Evolutionary conservation across 2,888 invertebrate species (phyloP), one percentile per base, ranked within the genome.

Genomic region (Drosophila anomelani): DNA sequence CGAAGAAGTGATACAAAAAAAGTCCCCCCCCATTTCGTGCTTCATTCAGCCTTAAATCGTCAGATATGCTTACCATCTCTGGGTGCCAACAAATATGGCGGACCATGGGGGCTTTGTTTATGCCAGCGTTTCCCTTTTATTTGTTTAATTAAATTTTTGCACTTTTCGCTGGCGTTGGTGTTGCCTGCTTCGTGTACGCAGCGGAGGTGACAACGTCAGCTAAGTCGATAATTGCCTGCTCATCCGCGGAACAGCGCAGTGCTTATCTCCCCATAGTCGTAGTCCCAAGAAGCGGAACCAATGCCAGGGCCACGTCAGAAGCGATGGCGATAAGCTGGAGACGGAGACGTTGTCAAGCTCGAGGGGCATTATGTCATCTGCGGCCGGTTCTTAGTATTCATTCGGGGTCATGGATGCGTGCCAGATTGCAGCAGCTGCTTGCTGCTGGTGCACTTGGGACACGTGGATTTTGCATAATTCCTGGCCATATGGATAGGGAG

Each of bases 381-480:
- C 76, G 56, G 69, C 10, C 39, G 13, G 7, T 23, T 44, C 44
- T 15, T 13, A 23, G 44, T 23, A 36, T 12, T 20, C 49, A 32
- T 49, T 32, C 41, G 47, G 36, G 55, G 46, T 61, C 57, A 56
- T 57, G 75, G 60, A 63, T 80, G 77, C 63, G 69, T 58, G 49
- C 44, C 8, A 61, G 54, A 70, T 70, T 72, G 78, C 72, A 73
- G 53, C 29, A 8, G 29, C 29, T 29, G 7, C 8, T 34, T 29
- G 7, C 8, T 34, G 43, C 39, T 26, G 41, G 26, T 23, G 44
- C 44, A 44, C 36, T 69, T 57, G 54, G 67, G 79, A 85, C 86
- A 88, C 89, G 88, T 89, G 88, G 83, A 77, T 78, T 88, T 88
- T 80, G 80, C 79, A 85, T 88, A 89, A 76, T 75, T 71, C 71